A percentile compares a stretch with the other conserved stretches of the same genome.
phyloP scores from a whole-genome alignment of 1,140 invertebrate species.

The Archivesica marissinica region DNA sequence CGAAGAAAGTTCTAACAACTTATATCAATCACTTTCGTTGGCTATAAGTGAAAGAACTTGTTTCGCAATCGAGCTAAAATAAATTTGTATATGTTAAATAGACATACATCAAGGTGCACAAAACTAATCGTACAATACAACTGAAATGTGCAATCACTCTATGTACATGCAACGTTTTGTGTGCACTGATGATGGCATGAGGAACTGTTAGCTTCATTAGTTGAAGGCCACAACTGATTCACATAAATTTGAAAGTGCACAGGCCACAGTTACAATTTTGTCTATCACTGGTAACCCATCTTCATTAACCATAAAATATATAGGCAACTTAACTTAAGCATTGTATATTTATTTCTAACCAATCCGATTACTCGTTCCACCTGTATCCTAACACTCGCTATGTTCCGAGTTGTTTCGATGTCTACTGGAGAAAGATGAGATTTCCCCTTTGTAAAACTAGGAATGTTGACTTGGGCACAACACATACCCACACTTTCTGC shows the following conservation, averaged over 20 bases:
- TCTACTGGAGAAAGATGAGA: slow-evolving; percentile 12
- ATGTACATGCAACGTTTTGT: too few species aligned
- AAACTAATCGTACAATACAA: too few species aligned
- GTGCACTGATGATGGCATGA: too few species aligned
- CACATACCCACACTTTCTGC: too few species aligned
- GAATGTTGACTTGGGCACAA: slow-evolving; percentile 46
- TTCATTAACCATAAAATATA: slow-evolving; percentile 53
- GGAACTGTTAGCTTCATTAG: too few species aligned
- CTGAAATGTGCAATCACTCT: too few species aligned
- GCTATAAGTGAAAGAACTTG: too few species aligned
- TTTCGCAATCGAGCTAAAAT: too few species aligned
- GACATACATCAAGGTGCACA: too few species aligned
- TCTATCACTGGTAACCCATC: slow-evolving; percentile 48
- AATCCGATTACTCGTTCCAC: slow-evolving; percentile 65
- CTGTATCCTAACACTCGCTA: slow-evolving; percentile 55
- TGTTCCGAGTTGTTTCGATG: slow-evolving; percentile 37
- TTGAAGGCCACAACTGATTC: slow-evolving; percentile 59
- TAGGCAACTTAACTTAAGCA: slow-evolving; percentile 62
- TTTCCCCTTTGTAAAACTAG: slow-evolving; percentile 36
- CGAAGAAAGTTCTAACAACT: too few species aligned
- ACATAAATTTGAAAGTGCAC: slow-evolving; percentile 58
- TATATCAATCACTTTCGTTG: too few species aligned
- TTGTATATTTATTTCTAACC: slow-evolving; percentile 65
- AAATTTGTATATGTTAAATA: too few species aligned
- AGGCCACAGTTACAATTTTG: slow-evolving; percentile 61